These are phyloP conservation scores for Mystacornis crossleyi DNA, from an alignment of 2,113 vertebrate genomes.

Conservation along the genomic window DNA sequence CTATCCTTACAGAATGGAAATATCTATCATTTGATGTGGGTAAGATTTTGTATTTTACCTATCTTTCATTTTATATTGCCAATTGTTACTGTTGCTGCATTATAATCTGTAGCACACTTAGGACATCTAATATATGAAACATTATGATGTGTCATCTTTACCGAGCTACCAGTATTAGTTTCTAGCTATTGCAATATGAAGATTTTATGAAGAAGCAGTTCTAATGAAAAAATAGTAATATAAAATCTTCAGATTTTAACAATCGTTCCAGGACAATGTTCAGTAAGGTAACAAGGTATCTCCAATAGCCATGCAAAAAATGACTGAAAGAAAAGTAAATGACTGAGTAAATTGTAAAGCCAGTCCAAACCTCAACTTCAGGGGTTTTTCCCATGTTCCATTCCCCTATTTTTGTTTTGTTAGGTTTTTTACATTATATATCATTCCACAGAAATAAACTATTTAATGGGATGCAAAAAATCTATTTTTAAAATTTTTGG, in stretches of 20 bases:
- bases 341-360: not conserved
- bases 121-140: not conserved
- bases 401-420: not conserved
- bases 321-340: not conserved
- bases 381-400: accelerated
- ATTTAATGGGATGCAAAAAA: not conserved
- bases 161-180: not conserved
- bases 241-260: not conserved
- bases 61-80: not conserved
- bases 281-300: not conserved
- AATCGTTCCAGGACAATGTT: not conserved
- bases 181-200: not conserved
- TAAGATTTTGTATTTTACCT: not conserved
- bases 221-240: not conserved
- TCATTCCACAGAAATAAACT: not conserved
- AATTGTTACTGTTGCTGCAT: not conserved
- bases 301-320: not conserved
- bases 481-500: not conserved
- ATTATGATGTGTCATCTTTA: not conserved
- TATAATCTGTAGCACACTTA: not conserved
- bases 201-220: not conserved
- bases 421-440: not conserved
- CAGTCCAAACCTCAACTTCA: not conserved
- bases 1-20: not conserved
- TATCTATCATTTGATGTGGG: not conserved